Percentiles rank a stretch among this genome's conserved stretches.
Evolutionary conservation across 2,113 vertebrate species (phyloP).

Genomic region (Burhinus bistriatus): DNA sequence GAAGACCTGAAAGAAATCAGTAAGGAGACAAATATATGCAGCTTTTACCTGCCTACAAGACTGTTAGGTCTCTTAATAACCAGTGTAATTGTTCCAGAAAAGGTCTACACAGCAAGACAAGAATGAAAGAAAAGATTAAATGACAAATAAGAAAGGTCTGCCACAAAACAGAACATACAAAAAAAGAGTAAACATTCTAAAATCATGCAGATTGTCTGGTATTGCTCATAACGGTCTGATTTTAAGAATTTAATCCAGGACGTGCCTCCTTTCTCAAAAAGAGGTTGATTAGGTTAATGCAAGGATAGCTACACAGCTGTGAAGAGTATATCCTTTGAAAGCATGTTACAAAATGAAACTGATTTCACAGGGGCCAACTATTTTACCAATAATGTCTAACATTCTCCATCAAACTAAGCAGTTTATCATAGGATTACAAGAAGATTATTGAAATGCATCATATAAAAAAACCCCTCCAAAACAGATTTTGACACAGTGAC

Average conservation of each 20-base stretch:
- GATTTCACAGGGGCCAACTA: neutral
- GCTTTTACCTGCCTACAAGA: neutral
- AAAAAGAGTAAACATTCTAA: constrained; percentile 28
- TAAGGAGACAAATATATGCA: neutral
- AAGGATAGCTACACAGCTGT: constrained; percentile 24
- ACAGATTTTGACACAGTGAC: constrained; percentile 2
- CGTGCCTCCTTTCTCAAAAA: neutral
- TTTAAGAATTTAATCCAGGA: constrained; percentile 51
- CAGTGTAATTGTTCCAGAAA: neutral
- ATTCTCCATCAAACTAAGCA: constrained; percentile 55
- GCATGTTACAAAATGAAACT: neutral
- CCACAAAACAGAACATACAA: neutral
- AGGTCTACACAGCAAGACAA: neutral
- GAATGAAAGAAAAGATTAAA: neutral
- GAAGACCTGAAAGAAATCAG: neutral
- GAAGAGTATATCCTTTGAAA: constrained; percentile 10
- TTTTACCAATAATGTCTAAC: neutral
- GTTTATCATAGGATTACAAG: constrained; percentile 59
- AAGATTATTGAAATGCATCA: constrained; percentile 52
- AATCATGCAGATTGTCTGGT: neutral
- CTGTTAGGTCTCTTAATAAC: neutral
- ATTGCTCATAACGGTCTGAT: constrained; percentile 11
- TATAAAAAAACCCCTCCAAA: neutral
- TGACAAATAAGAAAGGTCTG: neutral
- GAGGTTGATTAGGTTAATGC: constrained; percentile 42